A percentile compares a stretch with the other conserved stretches of the same genome.
phyloP scores from a whole-genome alignment of 2,888 invertebrate species.

The Macrosoma leucophasiata region DNA sequence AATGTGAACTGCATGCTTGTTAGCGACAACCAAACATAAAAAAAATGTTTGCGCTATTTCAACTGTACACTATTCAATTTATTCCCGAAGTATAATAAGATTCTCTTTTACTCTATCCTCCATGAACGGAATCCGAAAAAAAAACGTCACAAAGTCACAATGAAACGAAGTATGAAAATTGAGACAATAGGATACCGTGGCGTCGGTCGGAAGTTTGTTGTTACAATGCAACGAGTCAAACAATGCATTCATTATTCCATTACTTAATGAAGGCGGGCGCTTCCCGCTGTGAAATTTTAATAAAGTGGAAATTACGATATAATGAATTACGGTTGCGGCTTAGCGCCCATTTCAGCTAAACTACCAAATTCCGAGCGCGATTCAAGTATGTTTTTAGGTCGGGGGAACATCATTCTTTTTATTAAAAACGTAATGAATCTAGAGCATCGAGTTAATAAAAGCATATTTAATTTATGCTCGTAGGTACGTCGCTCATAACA shows the following conservation, averaged over 20 bases:
- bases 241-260: slow-evolving; percentile 42
- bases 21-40: no score
- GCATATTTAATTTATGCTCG: no score
- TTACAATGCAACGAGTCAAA: slow-evolving; percentile 21
- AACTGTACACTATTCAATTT: no score
- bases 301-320: slow-evolving; percentile 23
- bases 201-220: slow-evolving; percentile 26
- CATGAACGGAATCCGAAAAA: slow-evolving; percentile 10
- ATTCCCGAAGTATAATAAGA: no score
- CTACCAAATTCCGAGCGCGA: not conserved
- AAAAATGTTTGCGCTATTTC: no score
- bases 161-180: slow-evolving; percentile 39
- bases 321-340: slow-evolving; percentile 17
- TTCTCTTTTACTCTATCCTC: no score
- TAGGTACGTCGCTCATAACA: no score
- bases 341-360: slow-evolving; percentile 8
- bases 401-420: no score
- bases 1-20: no score
- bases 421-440: no score
- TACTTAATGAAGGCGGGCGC: slow-evolving; percentile 30
- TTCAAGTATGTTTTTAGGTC: no score
- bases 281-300: slow-evolving; percentile 27
- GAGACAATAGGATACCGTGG: slow-evolving; percentile 27
- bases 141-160: slow-evolving; percentile 24
- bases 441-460: no score